Percentiles rank a stretch among this genome's conserved stretches.
Evolutionary conservation across 2,888 invertebrate species (phyloP).

Genomic region (Papilio demoleus): DNA sequence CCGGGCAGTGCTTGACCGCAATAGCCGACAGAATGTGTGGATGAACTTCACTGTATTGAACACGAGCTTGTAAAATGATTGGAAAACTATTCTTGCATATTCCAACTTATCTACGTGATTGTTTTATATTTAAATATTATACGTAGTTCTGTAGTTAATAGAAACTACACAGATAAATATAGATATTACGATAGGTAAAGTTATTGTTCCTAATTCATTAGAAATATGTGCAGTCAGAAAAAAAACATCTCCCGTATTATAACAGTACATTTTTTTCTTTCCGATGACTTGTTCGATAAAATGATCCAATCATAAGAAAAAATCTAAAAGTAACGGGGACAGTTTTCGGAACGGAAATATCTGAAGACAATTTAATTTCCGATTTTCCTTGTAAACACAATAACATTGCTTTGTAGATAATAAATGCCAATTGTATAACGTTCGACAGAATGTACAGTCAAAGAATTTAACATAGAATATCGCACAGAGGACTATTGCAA

Average conservation of each 20-base stretch:
- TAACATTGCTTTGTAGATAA: constrained; percentile 24
- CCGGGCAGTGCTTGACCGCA: constrained; percentile 30
- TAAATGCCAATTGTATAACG: constrained; percentile 19
- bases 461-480: neutral
- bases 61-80: constrained; percentile 31
- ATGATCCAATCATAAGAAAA: neutral
- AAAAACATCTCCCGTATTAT: neutral
- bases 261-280: neutral
- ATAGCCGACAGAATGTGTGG: constrained; percentile 25
- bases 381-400: constrained; percentile 33
- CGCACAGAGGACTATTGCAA: neutral
- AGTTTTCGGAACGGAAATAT: constrained; percentile 11
- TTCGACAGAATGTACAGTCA: neutral
- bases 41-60: constrained; percentile 26
- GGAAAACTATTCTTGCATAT: constrained; percentile 30
- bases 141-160: neutral
- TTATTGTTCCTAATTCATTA: neutral
- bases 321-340: neutral
- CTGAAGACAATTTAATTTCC: constrained; percentile 31
- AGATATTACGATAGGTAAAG: neutral
- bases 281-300: neutral
- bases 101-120: constrained; percentile 20
- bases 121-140: neutral
- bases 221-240: neutral
- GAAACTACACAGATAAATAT: neutral